phyloP scores from a whole-genome alignment of 2,888 invertebrate species.

The Lathronympha strigana region DNA sequence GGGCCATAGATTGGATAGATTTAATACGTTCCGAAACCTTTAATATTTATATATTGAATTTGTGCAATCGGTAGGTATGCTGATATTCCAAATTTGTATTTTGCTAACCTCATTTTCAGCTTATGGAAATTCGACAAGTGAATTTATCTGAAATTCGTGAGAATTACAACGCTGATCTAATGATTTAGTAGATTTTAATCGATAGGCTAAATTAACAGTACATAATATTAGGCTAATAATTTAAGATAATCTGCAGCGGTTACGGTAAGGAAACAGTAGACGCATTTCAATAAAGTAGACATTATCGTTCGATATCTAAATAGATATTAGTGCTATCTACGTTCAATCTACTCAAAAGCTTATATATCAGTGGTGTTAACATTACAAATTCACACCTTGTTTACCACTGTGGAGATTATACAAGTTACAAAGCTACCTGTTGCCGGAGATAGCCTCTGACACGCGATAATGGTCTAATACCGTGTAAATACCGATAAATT shows the following conservation, averaged over 20 bases:
- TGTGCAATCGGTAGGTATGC: slow-evolving; percentile 28
- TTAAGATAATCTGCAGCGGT: slow-evolving; percentile 13
- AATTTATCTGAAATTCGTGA: slow-evolving; percentile 27
- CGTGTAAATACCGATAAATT: slow-evolving; percentile 39
- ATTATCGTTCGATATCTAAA: slow-evolving; percentile 18
- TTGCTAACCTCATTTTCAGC: slow-evolving; percentile 31
- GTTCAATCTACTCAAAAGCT: background rate
- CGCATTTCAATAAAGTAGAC: slow-evolving; percentile 7
- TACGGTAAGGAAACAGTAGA: slow-evolving; percentile 10
- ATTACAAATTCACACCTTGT: slow-evolving; percentile 33
- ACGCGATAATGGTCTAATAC: slow-evolving; percentile 38
- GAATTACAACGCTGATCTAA: slow-evolving; percentile 10
- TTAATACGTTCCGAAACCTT: slow-evolving; percentile 35
- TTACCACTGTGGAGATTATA: slow-evolving; percentile 21
- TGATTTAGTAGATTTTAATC: slow-evolving; percentile 14
- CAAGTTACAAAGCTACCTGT: slow-evolving; percentile 39
- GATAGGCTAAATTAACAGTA: slow-evolving; percentile 7
- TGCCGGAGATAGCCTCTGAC: slow-evolving; percentile 43
- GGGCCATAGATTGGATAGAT: slow-evolving; percentile 45
- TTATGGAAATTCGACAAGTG: slow-evolving; percentile 20
- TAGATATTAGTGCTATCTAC: slow-evolving; percentile 14
- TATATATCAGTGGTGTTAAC: slow-evolving; percentile 11
- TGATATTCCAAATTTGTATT: slow-evolving; percentile 39
- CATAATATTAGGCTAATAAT: slow-evolving; percentile 17
- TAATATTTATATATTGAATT: slow-evolving; percentile 37